Evolutionary conservation across 2,113 vertebrate species (phyloP).

Genomic region (rat (Rattus norvegicus)): DNA sequence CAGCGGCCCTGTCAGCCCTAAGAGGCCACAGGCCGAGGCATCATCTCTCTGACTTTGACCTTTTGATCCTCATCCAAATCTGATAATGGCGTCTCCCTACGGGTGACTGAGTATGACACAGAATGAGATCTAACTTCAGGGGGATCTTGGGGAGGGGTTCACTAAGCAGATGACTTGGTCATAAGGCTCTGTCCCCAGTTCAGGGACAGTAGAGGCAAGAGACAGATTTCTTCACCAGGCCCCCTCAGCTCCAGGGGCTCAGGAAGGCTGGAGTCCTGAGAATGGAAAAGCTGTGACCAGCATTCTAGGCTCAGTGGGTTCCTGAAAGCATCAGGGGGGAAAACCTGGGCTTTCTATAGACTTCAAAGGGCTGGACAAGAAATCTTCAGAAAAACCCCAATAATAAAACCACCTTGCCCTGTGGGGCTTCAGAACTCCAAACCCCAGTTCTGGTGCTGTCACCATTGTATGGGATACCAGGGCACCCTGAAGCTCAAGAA

Average conservation of each 20-base stretch:
- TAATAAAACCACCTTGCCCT: fast-evolving
- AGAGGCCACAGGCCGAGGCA: fast-evolving
- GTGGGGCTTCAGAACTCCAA: background rate
- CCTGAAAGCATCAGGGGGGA: fast-evolving
- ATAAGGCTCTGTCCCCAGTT: background rate
- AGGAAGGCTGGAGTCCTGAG: background rate
- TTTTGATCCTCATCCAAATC: background rate
- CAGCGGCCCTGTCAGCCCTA: background rate
- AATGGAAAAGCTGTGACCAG: background rate
- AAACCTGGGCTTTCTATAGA: background rate
- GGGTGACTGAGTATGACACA: fast-evolving
- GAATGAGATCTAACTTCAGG: no score
- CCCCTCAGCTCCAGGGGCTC: fast-evolving
- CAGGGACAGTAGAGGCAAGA: background rate
- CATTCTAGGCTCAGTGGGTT: fast-evolving
- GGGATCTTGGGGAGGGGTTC: fast-evolving
- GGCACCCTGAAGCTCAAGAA: background rate
- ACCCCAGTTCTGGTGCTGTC: background rate
- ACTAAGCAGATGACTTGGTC: fast-evolving
- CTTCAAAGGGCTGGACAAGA: background rate
- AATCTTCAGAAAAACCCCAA: no score
- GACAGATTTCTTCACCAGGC: fast-evolving
- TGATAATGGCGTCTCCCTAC: fast-evolving
- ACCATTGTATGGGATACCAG: no score
- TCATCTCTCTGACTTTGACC: background rate